phyloP scores from a whole-genome alignment of 2,888 invertebrate species.

The Drosophila multiciliata region DNA sequence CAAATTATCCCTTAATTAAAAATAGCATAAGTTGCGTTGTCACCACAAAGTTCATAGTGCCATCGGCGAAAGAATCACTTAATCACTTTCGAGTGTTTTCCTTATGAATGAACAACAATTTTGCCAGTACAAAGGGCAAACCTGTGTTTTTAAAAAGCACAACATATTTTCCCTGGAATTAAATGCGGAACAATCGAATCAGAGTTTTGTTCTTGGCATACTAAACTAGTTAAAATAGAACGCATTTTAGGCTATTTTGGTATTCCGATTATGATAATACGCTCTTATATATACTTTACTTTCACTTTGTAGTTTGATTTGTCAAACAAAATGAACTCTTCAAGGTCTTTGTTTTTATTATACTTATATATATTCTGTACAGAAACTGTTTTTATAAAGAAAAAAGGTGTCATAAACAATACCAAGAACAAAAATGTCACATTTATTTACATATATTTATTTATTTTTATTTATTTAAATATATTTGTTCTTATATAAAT shows the following conservation, averaged over 20 bases:
- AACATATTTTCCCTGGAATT: neutral
- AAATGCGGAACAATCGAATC: constrained; percentile 19
- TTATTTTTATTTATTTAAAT: neutral
- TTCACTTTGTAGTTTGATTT: constrained; percentile 3
- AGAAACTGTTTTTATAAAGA: no score
- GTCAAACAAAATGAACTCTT: neutral
- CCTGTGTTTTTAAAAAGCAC: neutral
- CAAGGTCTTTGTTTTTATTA: neutral
- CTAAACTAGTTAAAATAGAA: constrained; percentile 38
- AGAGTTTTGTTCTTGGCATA: constrained; percentile 49
- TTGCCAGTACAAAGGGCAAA: constrained; percentile 46
- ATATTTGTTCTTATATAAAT: neutral
- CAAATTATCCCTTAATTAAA: constrained; percentile 23
- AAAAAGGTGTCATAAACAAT: no score
- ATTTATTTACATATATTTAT: neutral
- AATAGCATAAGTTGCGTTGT: constrained; percentile 14
- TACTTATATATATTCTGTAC: neutral
- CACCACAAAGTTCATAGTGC: constrained; percentile 45
- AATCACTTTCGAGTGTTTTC: constrained; percentile 19
- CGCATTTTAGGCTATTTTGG: constrained; percentile 20
- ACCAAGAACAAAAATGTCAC: no score
- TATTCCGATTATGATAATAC: constrained; percentile 22
- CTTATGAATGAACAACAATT: constrained; percentile 44
- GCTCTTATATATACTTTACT: constrained; percentile 6
- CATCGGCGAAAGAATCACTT: constrained; percentile 3